Evolutionary conservation across 2,797 vertebrate species (phyloP), one percentile per base, ranked within the genome.

Genomic region (Mormyrus proboscirostris): DNA sequence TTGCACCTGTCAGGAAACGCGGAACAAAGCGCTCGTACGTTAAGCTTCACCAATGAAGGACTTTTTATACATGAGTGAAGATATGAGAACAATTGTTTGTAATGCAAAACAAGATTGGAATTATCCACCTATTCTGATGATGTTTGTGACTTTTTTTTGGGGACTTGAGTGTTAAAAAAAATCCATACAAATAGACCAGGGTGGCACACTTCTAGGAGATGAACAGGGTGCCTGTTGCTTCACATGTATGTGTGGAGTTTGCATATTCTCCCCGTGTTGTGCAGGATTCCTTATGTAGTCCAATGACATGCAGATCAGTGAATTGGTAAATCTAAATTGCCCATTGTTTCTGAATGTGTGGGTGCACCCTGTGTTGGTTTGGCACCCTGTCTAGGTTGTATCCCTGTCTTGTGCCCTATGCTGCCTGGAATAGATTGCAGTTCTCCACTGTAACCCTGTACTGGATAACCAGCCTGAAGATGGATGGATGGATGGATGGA

Each of bases 51-150:
- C 44, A 59, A 25, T 47, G 57, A 51, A 50, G 33, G n/a, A 73
- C 33, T 41, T 87, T 76, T 89, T 89, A 53, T 76, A 47, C 89
- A 76, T 6, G 33, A 79, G 33, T 51, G 29, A 76, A 87, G 57
- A 44, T 22, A 89, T 69, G 41, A 65, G 55, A 49, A 10, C 69
- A n/a, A 47, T 41, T 53, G 38, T 44, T 85, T 65, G 9, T 55
- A 86, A 86, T 44, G 25, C 29, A 76, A 25, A 87, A 29, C 38
- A 29, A 29, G 50, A 53, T 10, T 50, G 51, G 47, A 86, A 25
- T 41, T 16, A 51, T 33, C 88, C 41, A 29, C 33, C 53, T 47
- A 41, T 59, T n/a, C 29, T 59, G n/a, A 57, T 50, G 9, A 83
- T 49, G 50, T 89, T 38, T 89, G 53, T 82, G 25, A 59, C 29